Evolutionary conservation across 2,113 vertebrate species (phyloP).

Genomic region (Dasyurus viverrinus): DNA sequence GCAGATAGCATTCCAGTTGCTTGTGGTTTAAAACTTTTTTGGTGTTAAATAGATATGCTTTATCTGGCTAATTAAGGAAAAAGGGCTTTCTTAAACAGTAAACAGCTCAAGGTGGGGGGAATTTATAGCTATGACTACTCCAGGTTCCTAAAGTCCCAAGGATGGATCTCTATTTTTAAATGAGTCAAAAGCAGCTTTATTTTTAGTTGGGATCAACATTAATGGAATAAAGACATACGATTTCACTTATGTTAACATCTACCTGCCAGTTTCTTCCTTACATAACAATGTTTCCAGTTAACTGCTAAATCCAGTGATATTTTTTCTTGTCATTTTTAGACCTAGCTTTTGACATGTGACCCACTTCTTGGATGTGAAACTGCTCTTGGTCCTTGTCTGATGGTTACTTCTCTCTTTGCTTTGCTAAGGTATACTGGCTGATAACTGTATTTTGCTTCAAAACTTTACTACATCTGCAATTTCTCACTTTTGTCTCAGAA

Average conservation of each 20-base stretch:
- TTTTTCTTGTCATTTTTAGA: not conserved
- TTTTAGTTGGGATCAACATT: not conserved
- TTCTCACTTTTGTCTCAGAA: not conserved
- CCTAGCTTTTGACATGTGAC: not conserved
- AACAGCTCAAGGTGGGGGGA: not conserved
- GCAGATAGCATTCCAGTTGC: not conserved
- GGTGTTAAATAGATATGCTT: too few species aligned
- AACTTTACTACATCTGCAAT: not conserved
- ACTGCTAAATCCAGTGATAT: not conserved
- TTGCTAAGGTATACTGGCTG: not conserved
- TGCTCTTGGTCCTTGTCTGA: not conserved
- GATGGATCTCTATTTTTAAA: not conserved
- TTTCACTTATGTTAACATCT: not conserved
- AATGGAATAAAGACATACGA: too few species aligned
- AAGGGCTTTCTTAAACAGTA: too few species aligned
- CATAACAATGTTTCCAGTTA: not conserved
- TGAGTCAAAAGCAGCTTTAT: not conserved
- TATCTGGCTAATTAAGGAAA: too few species aligned
- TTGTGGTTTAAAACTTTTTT: not conserved
- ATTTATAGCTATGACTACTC: not conserved
- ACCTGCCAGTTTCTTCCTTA: not conserved
- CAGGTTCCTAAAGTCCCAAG: not conserved
- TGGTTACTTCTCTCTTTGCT: not conserved
- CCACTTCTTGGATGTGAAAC: not conserved
- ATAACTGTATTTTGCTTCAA: not conserved